Base-by-base conservation (phyloP, 1,140 invertebrate genomes). In the Meteorus sp. region DNA sequence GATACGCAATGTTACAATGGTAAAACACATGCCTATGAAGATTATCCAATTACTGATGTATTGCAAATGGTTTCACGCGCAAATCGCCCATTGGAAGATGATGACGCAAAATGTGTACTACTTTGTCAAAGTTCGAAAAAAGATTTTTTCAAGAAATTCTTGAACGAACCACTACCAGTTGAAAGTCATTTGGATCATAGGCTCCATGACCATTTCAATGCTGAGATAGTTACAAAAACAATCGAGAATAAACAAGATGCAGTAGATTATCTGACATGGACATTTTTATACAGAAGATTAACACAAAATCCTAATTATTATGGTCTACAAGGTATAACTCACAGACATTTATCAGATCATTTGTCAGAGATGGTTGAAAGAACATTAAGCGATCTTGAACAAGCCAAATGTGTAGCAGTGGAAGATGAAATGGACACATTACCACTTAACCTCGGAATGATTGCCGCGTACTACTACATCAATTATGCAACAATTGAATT, bases 251-350 rank as follows among this genome's bases (percentile, higher is more conserved):
- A 99, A 79, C 98, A 99, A 76, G 98, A 99, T 78, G 96, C 97
- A 0, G 97, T 99, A 0, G 98, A 99, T 82, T 99, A 99, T 71
- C 82, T 99, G 1, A 99, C 98, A 0, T 99, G 98, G 97, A 99
- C 97, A 0, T 98, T 99, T 81, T 79, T 99, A 0, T 99, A 99
- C 73, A 83, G 97, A 11, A 80, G 98, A 59, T 87, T 99, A 69
- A 98, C 97, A 1, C 96, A 99, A 79, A 99, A 99, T 84, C 98
- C 98, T 6, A 99, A 99, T 78, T 99, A 99, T 74, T 99, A 99
- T 77, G 97, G 97, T 75, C 80, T 99, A 11, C 95, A 98, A 76
- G 95, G 95, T 7, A 92, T 98, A 1, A 95, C 95, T 0, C 96
- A 99, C 81, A 86, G 89, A 45, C 97, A 99, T 82, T 80, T 99